Evolutionary conservation across 2,888 invertebrate genomes (phyloP).

Genomic region (Acheta domesticus): DNA sequence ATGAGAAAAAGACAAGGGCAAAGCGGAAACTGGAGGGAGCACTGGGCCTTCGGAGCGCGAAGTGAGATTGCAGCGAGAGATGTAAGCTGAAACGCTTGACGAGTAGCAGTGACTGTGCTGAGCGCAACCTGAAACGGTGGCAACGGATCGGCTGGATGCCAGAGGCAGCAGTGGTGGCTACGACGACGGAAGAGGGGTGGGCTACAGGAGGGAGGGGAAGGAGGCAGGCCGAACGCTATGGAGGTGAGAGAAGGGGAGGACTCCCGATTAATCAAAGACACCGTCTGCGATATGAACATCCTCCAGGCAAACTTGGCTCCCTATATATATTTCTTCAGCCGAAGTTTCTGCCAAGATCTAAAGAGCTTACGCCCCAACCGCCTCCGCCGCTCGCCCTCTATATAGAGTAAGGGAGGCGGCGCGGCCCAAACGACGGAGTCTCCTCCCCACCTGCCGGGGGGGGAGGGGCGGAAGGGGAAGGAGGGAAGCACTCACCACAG

Average conservation of each 20-base stretch:
- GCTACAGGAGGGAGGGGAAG: neutral
- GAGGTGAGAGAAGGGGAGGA: neutral
- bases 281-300: constrained; percentile 9
- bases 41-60: no score
- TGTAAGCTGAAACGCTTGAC: no score
- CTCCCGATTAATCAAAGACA: constrained; percentile 9
- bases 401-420: neutral
- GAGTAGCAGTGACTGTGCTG: no score
- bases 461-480: no score
- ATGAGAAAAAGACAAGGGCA: no score
- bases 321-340: constrained; percentile 6
- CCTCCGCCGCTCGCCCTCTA: neutral
- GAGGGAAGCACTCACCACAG: no score
- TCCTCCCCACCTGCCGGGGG: no score
- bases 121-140: no score
- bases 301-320: constrained; percentile 9
- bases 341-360: constrained; percentile 10
- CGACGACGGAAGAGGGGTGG: neutral
- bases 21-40: no score
- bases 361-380: neutral
- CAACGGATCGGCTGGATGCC: neutral
- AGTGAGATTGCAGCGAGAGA: no score
- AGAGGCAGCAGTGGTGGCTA: neutral
- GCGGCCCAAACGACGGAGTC: no score
- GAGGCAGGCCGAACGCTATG: neutral